These are phyloP conservation scores for Apteryx owenii DNA, from an alignment of 2,113 vertebrate species.

Conservation along the genomic window DNA sequence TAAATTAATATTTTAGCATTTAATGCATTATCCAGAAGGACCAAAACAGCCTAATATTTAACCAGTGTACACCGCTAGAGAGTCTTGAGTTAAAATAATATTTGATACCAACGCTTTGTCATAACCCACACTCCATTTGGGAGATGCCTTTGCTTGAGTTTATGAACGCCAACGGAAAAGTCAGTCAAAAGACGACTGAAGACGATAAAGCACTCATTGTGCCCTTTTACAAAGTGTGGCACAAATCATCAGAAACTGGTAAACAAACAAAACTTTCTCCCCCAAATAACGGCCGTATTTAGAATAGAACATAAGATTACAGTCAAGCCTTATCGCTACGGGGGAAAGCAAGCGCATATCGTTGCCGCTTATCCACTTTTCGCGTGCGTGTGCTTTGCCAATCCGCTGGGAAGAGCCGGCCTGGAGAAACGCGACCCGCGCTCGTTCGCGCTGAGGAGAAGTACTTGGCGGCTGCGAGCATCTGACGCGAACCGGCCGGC, in stretches of 20 bases:
- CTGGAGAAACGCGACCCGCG: not conserved
- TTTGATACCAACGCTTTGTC: rapidly evolving
- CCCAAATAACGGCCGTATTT: not conserved
- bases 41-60: not conserved
- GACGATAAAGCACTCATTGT: not conserved
- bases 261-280: not conserved
- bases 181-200: not conserved
- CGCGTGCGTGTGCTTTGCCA: not conserved
- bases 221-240: rapidly evolving
- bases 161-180: not conserved
- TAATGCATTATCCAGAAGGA: too few species aligned
- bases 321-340: too few species aligned
- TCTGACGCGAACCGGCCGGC: too few species aligned
- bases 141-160: not conserved
- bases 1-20: too few species aligned
- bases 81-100: not conserved
- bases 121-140: rapidly evolving
- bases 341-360: not conserved
- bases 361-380: not conserved
- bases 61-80: rapidly evolving
- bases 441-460: not conserved
- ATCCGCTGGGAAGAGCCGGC: not conserved
- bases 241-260: not conserved
- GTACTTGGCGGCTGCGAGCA: not conserved
- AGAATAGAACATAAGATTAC: not conserved